Conservation (phyloP, 2,113 vertebrate species). For the Leucopsar rothschildi region DNA sequence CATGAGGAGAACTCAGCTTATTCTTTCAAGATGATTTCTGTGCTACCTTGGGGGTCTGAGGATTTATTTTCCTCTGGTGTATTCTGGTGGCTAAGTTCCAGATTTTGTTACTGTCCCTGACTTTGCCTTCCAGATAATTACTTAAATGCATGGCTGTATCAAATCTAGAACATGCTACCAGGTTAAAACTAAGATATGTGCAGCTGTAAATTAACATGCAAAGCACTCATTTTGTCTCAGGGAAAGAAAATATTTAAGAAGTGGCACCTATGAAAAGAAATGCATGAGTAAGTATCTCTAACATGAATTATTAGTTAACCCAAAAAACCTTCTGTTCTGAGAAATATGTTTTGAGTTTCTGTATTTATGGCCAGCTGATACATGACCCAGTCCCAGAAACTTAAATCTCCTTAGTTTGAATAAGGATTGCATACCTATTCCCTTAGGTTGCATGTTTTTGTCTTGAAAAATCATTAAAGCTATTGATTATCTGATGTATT, state of each 20-base stretch:
- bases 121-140: not conserved
- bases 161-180: not conserved
- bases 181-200: not conserved
- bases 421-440: not conserved
- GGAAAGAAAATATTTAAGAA: not conserved
- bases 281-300: not conserved
- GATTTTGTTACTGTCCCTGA: not conserved
- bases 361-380: not conserved
- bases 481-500: not conserved
- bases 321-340: not conserved
- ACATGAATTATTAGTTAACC: not conserved
- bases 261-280: not conserved
- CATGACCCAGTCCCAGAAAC: not conserved
- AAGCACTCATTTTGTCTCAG: not conserved
- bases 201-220: not conserved
- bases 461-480: not conserved
- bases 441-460: not conserved
- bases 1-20: not conserved
- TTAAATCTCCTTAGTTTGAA: not conserved
- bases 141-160: not conserved
- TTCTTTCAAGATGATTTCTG: not conserved
- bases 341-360: not conserved
- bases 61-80: not conserved
- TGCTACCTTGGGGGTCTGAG: not conserved
- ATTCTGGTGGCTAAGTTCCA: not conserved